A percentile compares a stretch with the other conserved stretches of the same genome.
Conservation (phyloP, 1,140 invertebrate species). For the Drosophila mojavensis region DNA sequence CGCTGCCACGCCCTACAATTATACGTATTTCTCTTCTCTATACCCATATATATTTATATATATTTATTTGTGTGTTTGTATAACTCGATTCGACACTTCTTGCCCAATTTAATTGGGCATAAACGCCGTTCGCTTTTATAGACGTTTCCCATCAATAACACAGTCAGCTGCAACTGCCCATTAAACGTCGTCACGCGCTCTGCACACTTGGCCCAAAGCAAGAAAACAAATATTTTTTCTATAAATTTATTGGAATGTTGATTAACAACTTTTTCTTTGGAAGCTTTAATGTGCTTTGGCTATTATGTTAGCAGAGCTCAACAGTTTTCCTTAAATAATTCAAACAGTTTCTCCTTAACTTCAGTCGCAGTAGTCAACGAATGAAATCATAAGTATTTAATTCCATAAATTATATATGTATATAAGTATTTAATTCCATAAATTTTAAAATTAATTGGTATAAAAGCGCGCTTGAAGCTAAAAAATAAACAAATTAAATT, state of each 20-base stretch:
- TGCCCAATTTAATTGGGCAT: slow-evolving; percentile 75
- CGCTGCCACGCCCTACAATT: slow-evolving; percentile 36
- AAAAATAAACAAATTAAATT: too few relatives aligned
- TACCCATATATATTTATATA: not conserved
- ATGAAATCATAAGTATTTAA: too few relatives aligned
- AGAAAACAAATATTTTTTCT: not conserved
- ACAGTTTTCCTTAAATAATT: too few relatives aligned
- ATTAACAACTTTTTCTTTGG: too few relatives aligned
- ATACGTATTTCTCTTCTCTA: not conserved
- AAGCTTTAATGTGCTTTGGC: not conserved
- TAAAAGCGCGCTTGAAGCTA: too few relatives aligned
- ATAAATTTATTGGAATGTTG: not conserved
- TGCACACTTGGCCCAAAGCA: slow-evolving; percentile 1
- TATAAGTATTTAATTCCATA: too few relatives aligned
- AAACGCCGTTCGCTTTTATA: slow-evolving; percentile 64
- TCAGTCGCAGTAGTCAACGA: too few relatives aligned
- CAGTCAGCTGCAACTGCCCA: slow-evolving; percentile 49
- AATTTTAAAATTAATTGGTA: too few relatives aligned
- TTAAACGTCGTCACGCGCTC: slow-evolving; percentile 44
- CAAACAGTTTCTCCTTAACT: too few relatives aligned
- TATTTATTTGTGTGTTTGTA: slow-evolving; percentile 2
- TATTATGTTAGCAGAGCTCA: not conserved
- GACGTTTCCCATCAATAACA: slow-evolving; percentile 76
- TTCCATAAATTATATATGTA: too few relatives aligned
- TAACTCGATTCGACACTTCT: slow-evolving; percentile 61